Percentiles rank a stretch among this genome's conserved stretches.
Evolutionary conservation across 2,113 vertebrate genomes (phyloP).

Genomic region (Malurus elegans): DNA sequence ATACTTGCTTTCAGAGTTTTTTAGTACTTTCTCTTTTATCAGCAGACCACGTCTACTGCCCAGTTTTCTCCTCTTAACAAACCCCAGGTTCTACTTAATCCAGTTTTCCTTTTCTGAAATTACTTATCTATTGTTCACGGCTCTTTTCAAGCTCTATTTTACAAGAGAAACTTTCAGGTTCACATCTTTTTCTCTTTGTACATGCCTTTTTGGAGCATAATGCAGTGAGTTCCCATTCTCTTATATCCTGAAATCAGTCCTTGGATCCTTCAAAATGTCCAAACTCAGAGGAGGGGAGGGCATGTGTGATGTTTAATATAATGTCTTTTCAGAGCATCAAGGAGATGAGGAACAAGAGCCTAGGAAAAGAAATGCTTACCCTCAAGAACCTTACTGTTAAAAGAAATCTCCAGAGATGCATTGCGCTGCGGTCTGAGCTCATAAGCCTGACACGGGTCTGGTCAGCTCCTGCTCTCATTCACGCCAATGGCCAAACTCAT

Average conservation of each 20-base stretch:
- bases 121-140: neutral
- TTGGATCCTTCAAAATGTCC: neutral
- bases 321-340: neutral
- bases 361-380: neutral
- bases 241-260: neutral
- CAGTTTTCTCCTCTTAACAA: neutral
- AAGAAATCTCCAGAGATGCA: neutral
- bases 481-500: neutral
- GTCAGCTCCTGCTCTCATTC: neutral
- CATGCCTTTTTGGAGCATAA: neutral
- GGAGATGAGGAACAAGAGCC: neutral
- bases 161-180: neutral
- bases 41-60: neutral
- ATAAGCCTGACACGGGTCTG: rapidly evolving
- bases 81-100: neutral
- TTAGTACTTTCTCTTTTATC: neutral
- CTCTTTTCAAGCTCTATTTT: neutral
- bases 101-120: neutral
- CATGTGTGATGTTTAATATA: neutral
- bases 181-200: neutral
- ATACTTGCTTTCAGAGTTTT: neutral
- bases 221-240: neutral
- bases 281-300: neutral
- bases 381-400: neutral
- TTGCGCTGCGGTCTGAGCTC: neutral